Evolutionary conservation across 2,113 vertebrate species (phyloP), one percentile per base, ranked within the genome.

Genomic region (Ranitomeya imitator): DNA sequence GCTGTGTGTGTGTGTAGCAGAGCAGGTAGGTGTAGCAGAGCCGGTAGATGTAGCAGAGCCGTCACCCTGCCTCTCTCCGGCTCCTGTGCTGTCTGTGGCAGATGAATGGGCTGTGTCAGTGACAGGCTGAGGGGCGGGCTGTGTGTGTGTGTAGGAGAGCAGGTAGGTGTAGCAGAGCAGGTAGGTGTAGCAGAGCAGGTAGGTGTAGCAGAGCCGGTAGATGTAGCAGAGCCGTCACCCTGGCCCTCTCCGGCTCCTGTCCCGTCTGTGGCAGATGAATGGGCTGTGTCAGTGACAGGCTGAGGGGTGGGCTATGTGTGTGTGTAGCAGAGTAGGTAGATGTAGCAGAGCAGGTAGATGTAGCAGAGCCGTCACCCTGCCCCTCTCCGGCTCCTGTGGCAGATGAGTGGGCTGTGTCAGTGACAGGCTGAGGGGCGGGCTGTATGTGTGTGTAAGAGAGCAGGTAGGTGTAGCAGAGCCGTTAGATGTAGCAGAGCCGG

Each of bases 231-330:
- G 60, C 21, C 67, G 63, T 63, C n/a, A 76, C 57, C 73, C 65
- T 65, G 16, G 79, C 73, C 63, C 18, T 23, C 19, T 13, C 59
- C 63, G 73, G 26, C 26, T 31, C 26, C n/a, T n/a, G n/a, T n/a
- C n/a, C n/a, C n/a, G n/a, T n/a, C 52, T 74, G 79, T 16, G 54
- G 31, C 6, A 77, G 73, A 85, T 78, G 52, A 3, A 52, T 78
- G 19, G 85, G 73, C 23, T 78, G 31, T 80, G 74, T 1, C 60
- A 63, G 87, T 83, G 87, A 78, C 87, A 88, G 87, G 45, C 67
- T n/a, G 67, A 82, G 87, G 77, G 87, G 57, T 19, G 14, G 85
- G 88, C 87, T n/a, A n/a, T n/a, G n/a, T n/a, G n/a, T 74, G 90
- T 63, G 91, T 79, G 85, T 86, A 65, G 80, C n/a, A 31, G 26